Evolutionary conservation across 2,113 vertebrate species (phyloP).

Genomic region (Hassar affinis): DNA sequence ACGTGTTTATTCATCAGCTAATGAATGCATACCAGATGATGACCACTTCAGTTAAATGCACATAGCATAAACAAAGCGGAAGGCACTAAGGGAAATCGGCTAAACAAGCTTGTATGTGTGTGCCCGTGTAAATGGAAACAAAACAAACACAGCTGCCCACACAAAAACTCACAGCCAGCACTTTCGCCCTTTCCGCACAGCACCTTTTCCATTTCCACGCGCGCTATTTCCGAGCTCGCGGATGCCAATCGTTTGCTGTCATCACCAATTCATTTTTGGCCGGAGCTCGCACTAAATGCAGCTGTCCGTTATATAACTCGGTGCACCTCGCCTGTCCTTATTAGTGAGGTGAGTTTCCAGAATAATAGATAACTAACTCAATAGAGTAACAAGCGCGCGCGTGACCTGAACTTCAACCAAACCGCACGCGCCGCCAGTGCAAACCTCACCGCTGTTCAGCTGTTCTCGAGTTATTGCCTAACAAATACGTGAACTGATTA

Average conservation of each 20-base stretch:
- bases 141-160: constrained; percentile 17
- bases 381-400: neutral
- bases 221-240: neutral
- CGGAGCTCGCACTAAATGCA: neutral
- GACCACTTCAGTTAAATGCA: neutral
- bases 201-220: neutral
- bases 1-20: constrained; percentile 5
- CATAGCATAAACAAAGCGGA: neutral
- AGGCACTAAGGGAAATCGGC: neutral
- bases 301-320: neutral
- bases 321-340: neutral
- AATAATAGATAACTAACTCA: neutral
- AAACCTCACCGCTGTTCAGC: neutral
- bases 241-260: neutral
- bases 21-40: constrained; percentile 6
- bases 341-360: neutral
- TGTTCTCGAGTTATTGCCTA: neutral
- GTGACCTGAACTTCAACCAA: neutral
- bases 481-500: neutral
- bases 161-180: neutral
- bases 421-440: neutral
- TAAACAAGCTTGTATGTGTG: neutral
- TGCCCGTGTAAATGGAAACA: neutral
- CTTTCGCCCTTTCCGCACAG: neutral
- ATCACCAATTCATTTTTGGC: neutral